Percentiles rank a stretch among this genome's conserved stretches.
Evolutionary conservation across 1,140 invertebrate genomes (phyloP).

Genomic region (Hyles vespertilio): DNA sequence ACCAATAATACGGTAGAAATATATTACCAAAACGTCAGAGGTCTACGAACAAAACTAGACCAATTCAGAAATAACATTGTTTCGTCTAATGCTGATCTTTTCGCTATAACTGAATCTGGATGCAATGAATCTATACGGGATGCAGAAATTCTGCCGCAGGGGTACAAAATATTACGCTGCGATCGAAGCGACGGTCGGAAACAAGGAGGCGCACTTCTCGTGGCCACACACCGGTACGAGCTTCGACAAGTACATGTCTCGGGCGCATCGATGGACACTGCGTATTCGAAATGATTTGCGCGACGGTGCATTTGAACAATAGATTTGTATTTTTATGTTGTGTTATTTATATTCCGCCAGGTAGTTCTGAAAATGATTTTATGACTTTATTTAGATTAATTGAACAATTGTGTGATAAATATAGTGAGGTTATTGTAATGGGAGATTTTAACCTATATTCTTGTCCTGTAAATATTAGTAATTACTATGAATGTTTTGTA

Average conservation of each 20-base stretch:
- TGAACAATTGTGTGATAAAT: conserved; percentile 20
- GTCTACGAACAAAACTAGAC: conserved; percentile 18
- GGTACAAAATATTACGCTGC: conserved; percentile 16
- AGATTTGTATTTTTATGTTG: conserved; percentile 24
- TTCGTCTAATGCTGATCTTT: conserved; percentile 12
- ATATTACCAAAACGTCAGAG: conserved; percentile 24
- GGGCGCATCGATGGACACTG: conserved; percentile 7
- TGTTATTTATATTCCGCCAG: conserved; percentile 25
- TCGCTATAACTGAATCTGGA: conserved; percentile 18
- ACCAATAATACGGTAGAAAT: conserved; percentile 7
- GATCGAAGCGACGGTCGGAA: conserved; percentile 15
- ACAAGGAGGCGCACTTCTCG: conserved; percentile 17
- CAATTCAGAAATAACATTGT: conserved; percentile 7
- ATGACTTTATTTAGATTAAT: conserved; percentile 26
- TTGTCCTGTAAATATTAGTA: neutral
- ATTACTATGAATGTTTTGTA: conserved; percentile 27
- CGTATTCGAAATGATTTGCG: conserved; percentile 21
- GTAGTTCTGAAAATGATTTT: conserved; percentile 23
- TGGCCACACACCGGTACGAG: conserved; percentile 23
- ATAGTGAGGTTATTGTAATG: conserved; percentile 20
- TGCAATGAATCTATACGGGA: conserved; percentile 15
- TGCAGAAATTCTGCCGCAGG: conserved; percentile 14
- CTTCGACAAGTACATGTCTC: conserved; percentile 9
- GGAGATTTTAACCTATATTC: conserved; percentile 31
- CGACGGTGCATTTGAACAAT: conserved; percentile 17